Percentiles rank a stretch among this genome's conserved stretches.
Conservation (phyloP, 2,888 invertebrate genomes). For the Erebia ligea region DNA sequence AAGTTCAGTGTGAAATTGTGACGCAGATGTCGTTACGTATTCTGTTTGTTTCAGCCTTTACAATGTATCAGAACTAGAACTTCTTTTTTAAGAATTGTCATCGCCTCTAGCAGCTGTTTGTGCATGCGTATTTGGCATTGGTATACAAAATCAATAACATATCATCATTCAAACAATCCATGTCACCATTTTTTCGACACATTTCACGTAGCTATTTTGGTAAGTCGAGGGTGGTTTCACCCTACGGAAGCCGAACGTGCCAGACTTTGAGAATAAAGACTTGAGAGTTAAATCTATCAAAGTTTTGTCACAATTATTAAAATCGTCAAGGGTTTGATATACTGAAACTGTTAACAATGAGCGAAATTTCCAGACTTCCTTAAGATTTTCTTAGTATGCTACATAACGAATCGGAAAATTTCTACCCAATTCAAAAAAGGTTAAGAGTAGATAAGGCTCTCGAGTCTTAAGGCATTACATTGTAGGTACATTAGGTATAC, state of each 20-base stretch:
- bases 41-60: constrained; percentile 1
- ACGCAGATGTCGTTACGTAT: background rate
- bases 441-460: too few relatives aligned
- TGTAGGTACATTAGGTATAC: too few relatives aligned
- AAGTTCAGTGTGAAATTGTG: background rate
- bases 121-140: constrained; percentile 2
- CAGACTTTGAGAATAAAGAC: background rate
- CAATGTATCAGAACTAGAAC: background rate
- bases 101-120: constrained; percentile 8
- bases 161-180: too few relatives aligned
- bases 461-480: too few relatives aligned
- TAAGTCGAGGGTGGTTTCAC: background rate
- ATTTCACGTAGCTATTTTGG: constrained; percentile 20
- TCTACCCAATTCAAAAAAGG: too few relatives aligned
- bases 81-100: constrained; percentile 13
- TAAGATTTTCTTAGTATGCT: too few relatives aligned
- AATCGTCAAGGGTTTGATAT: background rate
- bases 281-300: background rate
- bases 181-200: constrained; percentile 22
- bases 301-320: background rate
- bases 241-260: background rate
- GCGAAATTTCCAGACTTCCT: too few relatives aligned
- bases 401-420: too few relatives aligned
- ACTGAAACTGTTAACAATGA: too few relatives aligned
- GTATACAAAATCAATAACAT: constrained; percentile 16